Evolutionary conservation across 2,113 vertebrate species (phyloP).

Genomic region (Colinus virginianus): DNA sequence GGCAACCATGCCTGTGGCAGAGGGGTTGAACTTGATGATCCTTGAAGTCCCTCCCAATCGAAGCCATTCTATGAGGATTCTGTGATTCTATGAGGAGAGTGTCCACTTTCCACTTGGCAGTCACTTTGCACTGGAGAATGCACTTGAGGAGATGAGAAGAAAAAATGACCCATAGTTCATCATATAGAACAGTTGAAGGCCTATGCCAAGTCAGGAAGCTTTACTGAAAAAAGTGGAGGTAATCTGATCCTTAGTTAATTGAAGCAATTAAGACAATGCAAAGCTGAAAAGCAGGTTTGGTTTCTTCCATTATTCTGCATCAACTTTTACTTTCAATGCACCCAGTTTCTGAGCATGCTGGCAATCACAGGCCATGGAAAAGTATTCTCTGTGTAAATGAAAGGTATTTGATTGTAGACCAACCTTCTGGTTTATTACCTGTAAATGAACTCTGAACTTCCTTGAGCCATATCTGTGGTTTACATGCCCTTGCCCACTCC

Average conservation of each 20-base stretch:
- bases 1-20: too few species aligned
- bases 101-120: background rate
- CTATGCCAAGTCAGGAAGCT: background rate
- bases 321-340: background rate
- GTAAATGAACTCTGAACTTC: background rate
- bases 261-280: background rate
- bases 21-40: too few species aligned
- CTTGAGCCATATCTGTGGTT: background rate
- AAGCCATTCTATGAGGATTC: too few species aligned
- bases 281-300: background rate
- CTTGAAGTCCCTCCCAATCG: too few species aligned
- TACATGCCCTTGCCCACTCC: background rate
- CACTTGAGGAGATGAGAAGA: background rate
- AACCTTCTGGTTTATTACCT: background rate
- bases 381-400: background rate
- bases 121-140: background rate
- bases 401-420: background rate
- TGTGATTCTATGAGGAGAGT: background rate
- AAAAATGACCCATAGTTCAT: background rate
- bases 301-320: background rate
- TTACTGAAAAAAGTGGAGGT: background rate
- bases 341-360: background rate
- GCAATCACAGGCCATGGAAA: background rate
- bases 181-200: background rate
- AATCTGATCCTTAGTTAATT: background rate